phyloP scores from a whole-genome alignment of 2,797 vertebrate species.

The Chelmon rostratus region DNA sequence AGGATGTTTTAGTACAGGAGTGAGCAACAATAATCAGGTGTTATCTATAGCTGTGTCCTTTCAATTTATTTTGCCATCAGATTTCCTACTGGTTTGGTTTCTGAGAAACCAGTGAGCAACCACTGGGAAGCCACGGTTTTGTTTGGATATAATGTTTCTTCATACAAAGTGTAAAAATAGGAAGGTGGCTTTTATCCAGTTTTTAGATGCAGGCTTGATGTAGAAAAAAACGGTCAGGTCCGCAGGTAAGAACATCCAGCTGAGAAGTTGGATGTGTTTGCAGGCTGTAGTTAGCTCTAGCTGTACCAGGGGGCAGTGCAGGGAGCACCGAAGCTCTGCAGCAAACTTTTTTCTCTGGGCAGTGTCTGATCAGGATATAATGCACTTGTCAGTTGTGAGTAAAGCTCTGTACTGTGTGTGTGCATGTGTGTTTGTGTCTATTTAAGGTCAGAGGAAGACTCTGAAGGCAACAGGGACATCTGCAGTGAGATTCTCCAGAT shows the following conservation, averaged over 20 bases:
- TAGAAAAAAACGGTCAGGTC: background rate
- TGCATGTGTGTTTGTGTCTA: conserved; percentile 45
- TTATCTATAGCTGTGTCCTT: background rate
- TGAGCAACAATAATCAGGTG: no score
- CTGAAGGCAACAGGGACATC: conserved; percentile 91
- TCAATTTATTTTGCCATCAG: accelerated
- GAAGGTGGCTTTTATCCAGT: background rate
- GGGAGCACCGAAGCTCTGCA: conserved; percentile 28
- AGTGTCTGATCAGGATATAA: conserved; percentile 36
- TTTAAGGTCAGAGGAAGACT: conserved; percentile 86
- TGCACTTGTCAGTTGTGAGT: conserved; percentile 32
- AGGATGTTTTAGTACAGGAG: no score
- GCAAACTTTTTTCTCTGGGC: conserved; percentile 10
- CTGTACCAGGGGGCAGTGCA: conserved; percentile 74
- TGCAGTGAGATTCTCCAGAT: conserved; percentile 93
- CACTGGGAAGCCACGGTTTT: background rate
- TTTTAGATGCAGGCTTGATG: background rate
- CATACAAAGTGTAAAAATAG: background rate
- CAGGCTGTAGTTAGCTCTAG: conserved; percentile 49
- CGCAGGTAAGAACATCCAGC: background rate
- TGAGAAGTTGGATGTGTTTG: conserved; percentile 5
- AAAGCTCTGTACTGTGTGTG: conserved; percentile 17
- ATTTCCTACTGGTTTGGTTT: background rate
- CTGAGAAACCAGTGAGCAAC: background rate
- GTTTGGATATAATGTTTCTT: background rate